Percentiles rank a stretch among this genome's conserved stretches.
Conservation (phyloP, 2,113 vertebrate genomes). For the Nesospiza acunhae region DNA sequence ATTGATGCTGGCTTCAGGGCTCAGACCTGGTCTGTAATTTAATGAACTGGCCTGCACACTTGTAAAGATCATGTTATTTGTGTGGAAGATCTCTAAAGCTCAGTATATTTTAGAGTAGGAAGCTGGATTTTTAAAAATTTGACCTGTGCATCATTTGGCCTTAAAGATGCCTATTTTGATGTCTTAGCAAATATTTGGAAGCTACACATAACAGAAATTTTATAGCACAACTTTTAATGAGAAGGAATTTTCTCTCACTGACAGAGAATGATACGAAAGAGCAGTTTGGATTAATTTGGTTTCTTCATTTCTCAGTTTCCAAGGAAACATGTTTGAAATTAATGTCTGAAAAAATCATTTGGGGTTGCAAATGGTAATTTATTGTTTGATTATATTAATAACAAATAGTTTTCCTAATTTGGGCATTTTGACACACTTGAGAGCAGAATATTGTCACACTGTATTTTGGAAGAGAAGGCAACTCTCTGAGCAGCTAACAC, state of each 20-base stretch:
- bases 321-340: background rate
- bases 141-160: background rate
- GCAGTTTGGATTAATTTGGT: background rate
- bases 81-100: background rate
- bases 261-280: background rate
- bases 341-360: background rate
- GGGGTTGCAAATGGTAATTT: background rate
- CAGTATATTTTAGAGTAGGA: background rate
- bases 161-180: background rate
- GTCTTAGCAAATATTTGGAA: background rate
- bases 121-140: background rate
- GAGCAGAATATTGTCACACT: background rate
- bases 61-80: background rate
- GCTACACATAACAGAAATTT: background rate
- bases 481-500: background rate
- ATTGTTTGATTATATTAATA: background rate
- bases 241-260: background rate
- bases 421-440: background rate
- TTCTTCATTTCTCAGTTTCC: slow-evolving; percentile 36
- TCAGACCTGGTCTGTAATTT: background rate
- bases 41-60: background rate
- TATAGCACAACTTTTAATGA: background rate
- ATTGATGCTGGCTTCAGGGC: background rate
- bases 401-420: background rate
- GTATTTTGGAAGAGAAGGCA: background rate